Evolutionary conservation across 1,140 invertebrate species (phyloP), one percentile per base, ranked within the genome.

Genomic region (Drosophila kanapiae): DNA sequence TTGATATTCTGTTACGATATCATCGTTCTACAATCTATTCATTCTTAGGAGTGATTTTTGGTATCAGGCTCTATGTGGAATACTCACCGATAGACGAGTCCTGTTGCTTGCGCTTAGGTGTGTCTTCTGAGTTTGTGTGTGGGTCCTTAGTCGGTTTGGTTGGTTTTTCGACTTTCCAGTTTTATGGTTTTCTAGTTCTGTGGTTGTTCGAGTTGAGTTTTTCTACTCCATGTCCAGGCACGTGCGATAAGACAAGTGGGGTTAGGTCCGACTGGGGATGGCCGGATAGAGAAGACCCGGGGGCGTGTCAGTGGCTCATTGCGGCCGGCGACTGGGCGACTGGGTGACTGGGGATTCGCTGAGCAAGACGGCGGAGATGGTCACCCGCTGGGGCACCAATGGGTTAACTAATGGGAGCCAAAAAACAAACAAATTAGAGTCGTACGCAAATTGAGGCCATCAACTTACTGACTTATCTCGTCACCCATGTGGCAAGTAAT

Each of bases 391-490:
- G 67, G 53, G 43, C 65, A 69, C 65, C 68, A 71, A 72, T 71
- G 69, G 68, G 65, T 74, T 60, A 42, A 72, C 70, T 74, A 51
- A 49, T 49, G 67, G 37, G 45, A 60, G 69, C 45, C 68, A 29
- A 51, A 60, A 72, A 57, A 68, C 70, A 74, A 74, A 74, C 54
- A 74, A 72, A 74, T 74, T 74, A 74, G 43, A 74, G 53, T 72
- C 69, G 51, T 70, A 71, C 70, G 56, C 70, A 74, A 49, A 71
- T 72, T 42, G 69, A 42, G 69, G 67, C 67, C 56, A 74, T 74
- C 37, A 74, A 74, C 68, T 74, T 72, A 72, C 67, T 74, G 70
- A 74, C 70, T 74, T 74, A 68, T 70, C 53, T 56, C 62, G 63
- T 70, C 48, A 68, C 40, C 49, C 67, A 68, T 70, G 67, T 70